These are phyloP conservation scores for Gopherus flavomarginatus DNA, from an alignment of 2,113 vertebrate genomes.

Conservation along the genomic window DNA sequence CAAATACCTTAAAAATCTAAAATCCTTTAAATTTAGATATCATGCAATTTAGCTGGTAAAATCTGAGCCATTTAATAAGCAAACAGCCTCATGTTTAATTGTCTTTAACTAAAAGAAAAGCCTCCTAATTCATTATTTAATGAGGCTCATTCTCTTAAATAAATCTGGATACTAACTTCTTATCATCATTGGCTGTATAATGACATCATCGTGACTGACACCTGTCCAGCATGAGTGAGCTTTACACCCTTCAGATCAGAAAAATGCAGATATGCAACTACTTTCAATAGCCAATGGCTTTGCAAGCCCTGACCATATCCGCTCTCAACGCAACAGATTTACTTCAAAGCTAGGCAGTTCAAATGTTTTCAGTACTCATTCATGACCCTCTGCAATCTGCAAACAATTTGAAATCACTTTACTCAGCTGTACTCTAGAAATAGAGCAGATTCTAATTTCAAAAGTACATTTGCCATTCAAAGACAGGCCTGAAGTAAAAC, in stretches of 20 bases:
- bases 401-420: slow-evolving; percentile 29
- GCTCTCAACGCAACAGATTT: slow-evolving; percentile 52
- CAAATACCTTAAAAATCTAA: not conserved
- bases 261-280: not conserved
- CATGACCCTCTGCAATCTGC: not conserved
- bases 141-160: not conserved
- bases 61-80: not conserved
- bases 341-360: slow-evolving; percentile 15
- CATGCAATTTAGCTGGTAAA: not conserved
- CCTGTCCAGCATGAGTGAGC: fast-evolving
- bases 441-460: not conserved
- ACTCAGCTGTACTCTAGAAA: not conserved
- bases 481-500: not conserved
- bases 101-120: not conserved
- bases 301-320: not conserved
- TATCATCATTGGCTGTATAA: not conserved
- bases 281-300: not conserved
- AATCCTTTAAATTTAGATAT: not conserved
- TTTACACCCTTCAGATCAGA: not conserved
- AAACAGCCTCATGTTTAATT: not conserved
- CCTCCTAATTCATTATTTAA: not conserved
- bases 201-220: not conserved
- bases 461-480: not conserved
- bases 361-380: slow-evolving; percentile 8
- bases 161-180: not conserved